Evolutionary conservation across 2,113 vertebrate genomes (phyloP).

Genomic region (Stigmatopora argus): DNA sequence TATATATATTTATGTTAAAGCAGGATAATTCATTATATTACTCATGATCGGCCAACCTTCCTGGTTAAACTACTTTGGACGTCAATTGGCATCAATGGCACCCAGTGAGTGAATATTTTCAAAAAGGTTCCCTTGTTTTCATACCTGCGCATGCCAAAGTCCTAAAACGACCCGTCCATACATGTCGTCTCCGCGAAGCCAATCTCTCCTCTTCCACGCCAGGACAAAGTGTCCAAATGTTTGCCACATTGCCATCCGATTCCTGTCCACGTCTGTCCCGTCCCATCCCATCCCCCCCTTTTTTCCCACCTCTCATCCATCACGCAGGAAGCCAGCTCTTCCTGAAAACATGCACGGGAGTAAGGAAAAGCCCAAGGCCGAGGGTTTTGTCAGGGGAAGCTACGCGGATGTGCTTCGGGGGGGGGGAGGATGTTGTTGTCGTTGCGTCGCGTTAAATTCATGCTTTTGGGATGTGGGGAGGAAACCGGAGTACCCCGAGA

Average conservation of each 20-base stretch:
- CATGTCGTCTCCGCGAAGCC: neutral
- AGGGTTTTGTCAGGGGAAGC: constrained; percentile 26
- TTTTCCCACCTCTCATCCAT: constrained; percentile 46
- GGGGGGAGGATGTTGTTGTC: constrained; percentile 75
- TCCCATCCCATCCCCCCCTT: constrained; percentile 38
- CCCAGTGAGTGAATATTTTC: too few relatives aligned
- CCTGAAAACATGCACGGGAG: constrained; percentile 53
- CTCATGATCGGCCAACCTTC: too few relatives aligned
- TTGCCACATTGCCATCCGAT: constrained; percentile 24
- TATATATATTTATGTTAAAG: too few relatives aligned
- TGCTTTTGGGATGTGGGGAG: too few relatives aligned
- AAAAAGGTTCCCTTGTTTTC: neutral
- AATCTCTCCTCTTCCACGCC: constrained; percentile 10
- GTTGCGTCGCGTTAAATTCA: constrained; percentile 21
- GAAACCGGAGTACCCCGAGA: too few relatives aligned
- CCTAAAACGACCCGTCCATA: neutral
- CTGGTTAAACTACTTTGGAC: too few relatives aligned
- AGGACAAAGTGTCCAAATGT: neutral
- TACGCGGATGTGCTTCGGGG: constrained; percentile 37
- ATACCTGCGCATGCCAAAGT: neutral
- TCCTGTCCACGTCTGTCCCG: constrained; percentile 37
- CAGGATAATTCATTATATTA: too few relatives aligned
- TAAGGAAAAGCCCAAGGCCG: constrained; percentile 59
- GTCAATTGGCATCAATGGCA: too few relatives aligned
- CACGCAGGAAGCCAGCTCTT: constrained; percentile 60